Evolutionary conservation across 2,888 invertebrate genomes (phyloP).

Genomic region (Gisinianus flammeolus): DNA sequence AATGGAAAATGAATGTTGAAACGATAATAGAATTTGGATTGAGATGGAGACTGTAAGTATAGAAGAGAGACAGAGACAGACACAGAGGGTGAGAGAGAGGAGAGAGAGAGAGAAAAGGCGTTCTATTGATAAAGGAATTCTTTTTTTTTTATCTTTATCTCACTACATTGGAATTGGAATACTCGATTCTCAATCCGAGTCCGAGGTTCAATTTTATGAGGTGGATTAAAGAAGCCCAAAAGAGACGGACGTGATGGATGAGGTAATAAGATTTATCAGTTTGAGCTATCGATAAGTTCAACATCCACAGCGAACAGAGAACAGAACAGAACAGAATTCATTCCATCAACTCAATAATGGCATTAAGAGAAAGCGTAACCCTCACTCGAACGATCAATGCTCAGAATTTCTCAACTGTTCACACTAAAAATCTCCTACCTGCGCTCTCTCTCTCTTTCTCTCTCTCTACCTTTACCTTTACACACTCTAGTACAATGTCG

Average conservation of each 20-base stretch:
- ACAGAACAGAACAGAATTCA: conserved; percentile 5
- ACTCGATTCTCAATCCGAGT: neutral
- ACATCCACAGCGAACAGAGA: too few relatives aligned
- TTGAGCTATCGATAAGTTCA: conserved; percentile 1
- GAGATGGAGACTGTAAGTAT: too few relatives aligned
- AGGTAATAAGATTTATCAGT: conserved; percentile 31
- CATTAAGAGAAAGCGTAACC: neutral
- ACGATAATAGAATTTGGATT: too few relatives aligned
- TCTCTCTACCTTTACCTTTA: too few relatives aligned
- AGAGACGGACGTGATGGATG: conserved; percentile 23
- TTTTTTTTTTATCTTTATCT: neutral
- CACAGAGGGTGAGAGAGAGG: neutral
- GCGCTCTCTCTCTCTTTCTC: too few relatives aligned
- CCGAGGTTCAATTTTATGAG: neutral
- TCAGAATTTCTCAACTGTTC: too few relatives aligned
- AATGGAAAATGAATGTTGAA: too few relatives aligned
- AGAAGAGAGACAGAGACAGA: too few relatives aligned
- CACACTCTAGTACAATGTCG: too few relatives aligned
- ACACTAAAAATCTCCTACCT: too few relatives aligned
- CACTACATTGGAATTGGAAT: too few relatives aligned
- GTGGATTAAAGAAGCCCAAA: conserved; percentile 30
- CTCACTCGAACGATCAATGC: too few relatives aligned
- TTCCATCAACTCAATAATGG: conserved; percentile 13
- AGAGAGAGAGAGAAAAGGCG: neutral
- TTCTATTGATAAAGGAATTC: neutral